A percentile compares a stretch with the other conserved stretches of the same genome.
Evolutionary conservation across 1,140 invertebrate genomes (phyloP).

Genomic region (Andricus grossulariae): DNA sequence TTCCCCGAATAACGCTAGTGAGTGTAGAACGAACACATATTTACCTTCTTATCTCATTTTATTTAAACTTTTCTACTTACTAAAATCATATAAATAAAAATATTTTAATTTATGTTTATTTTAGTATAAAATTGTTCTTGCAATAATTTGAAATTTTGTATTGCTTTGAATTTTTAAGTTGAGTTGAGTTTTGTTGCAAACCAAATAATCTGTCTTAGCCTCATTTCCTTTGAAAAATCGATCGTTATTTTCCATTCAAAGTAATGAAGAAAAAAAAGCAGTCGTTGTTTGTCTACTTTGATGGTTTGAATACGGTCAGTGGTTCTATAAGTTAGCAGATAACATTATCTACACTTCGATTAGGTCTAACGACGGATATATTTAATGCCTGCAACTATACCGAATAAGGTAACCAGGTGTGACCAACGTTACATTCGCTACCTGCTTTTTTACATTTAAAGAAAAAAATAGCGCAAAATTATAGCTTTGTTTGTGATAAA

Average conservation of each 20-base stretch:
- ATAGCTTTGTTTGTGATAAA: neutral
- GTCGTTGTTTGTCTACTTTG: neutral
- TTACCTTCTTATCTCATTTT: conserved; percentile 52
- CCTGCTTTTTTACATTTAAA: neutral
- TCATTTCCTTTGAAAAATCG: neutral
- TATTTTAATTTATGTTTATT: neutral
- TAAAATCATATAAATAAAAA: neutral
- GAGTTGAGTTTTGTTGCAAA: neutral
- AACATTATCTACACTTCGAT: conserved; percentile 49
- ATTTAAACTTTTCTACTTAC: conserved; percentile 40
- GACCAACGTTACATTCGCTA: neutral
- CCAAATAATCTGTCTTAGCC: neutral
- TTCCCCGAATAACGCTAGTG: conserved; percentile 66
- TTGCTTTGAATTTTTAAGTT: neutral
- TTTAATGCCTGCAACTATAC: neutral
- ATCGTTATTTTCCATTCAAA: conserved; percentile 3
- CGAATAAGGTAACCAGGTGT: neutral
- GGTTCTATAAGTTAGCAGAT: conserved; percentile 52
- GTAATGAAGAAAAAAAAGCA: neutral
- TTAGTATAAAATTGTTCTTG: too few species aligned
- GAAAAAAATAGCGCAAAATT: neutral
- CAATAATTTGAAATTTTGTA: too few species aligned
- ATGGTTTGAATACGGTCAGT: conserved; percentile 31
- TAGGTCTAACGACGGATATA: conserved; percentile 15
- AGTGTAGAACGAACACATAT: conserved; percentile 67